Percentiles rank a stretch among this genome's conserved stretches.
Evolutionary conservation across 2,797 vertebrate species (phyloP).

Genomic region (Anableps anableps): DNA sequence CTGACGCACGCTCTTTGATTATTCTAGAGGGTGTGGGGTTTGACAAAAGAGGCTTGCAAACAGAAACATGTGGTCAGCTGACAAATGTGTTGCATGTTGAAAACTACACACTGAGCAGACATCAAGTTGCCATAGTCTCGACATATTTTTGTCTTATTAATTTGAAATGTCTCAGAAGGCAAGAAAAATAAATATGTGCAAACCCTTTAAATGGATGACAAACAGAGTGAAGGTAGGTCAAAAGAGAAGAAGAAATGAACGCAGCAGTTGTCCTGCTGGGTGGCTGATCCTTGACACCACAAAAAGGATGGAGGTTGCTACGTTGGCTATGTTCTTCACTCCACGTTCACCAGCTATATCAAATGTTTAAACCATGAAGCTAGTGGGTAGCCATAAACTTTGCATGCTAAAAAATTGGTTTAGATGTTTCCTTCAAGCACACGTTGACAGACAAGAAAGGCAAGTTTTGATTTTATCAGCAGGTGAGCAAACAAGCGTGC

Average conservation of each 20-base stretch:
- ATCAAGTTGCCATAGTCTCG: neutral
- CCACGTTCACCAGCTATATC: conserved; percentile 17
- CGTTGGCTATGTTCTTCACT: conserved; percentile 5
- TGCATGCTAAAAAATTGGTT: neutral
- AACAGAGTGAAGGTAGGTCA: neutral
- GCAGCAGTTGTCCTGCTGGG: conserved; percentile 5
- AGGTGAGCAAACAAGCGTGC: neutral
- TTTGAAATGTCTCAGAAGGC: neutral
- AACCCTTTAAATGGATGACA: conserved; percentile 4
- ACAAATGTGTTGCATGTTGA: conserved; percentile 14
- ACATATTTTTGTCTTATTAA: neutral
- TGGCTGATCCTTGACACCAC: conserved; percentile 14
- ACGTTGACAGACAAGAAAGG: neutral
- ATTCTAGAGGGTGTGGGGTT: conserved; percentile 69
- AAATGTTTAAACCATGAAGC: conserved; percentile 26
- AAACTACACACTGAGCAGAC: neutral
- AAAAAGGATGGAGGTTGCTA: conserved; percentile 7
- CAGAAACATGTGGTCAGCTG: conserved; percentile 63
- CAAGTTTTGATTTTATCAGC: neutral
- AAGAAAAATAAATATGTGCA: conserved; percentile 6
- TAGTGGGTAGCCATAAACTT: neutral
- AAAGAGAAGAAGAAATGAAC: neutral
- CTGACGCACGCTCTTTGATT: conserved; percentile 56
- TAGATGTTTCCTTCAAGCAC: neutral
- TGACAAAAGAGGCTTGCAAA: conserved; percentile 59